Base-by-base conservation (phyloP, 2,888 invertebrate genomes). In the Meganola albula region DNA sequence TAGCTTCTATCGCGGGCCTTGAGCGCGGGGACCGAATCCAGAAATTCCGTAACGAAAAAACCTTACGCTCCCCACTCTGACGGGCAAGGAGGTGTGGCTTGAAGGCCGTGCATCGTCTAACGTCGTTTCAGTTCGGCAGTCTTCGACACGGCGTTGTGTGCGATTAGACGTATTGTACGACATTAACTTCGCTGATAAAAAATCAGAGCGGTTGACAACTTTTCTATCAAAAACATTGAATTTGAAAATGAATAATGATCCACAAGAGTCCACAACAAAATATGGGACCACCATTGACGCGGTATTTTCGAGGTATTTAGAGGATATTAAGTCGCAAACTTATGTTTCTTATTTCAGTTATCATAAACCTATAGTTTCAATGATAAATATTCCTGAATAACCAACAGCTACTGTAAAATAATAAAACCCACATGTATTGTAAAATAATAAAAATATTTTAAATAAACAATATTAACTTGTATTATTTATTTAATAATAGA, bases 171-270 rank as follows among this genome's bases (percentile, higher is more conserved):
- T n/a, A n/a, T n/a, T n/a, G n/a, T n/a, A n/a, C 27, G 45, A 47
- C 38, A 45, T 48, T 37, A 48, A 46, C 40, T 44, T 48, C 37
- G 31, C 25, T 34, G 37, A 45, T 39, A 36, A 47, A 42, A 44
- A 47, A 42, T 43, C 39, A 44, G 37, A 41, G 26, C 37, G 24
- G 27, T 44, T 44, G 32, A 40, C 32, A 47, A 40, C 30, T 38
- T 46, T 49, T 49, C 36, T 43, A 35, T 43, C 32, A 23, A 16
- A 44, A 39, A 46, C n/a, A 47, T 43, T 44, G 31, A 42, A 50
- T 40, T 47, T 50, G 41, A 40, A 27, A 27, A 27, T 27, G 24
- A 26, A 27, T 27, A 27, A 26, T 23, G 22, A 32, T 32, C 27
- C 32, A 32, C 26, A 27, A 32, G 32, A 33, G 20, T 33, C 23